Conservation (phyloP, 2,113 vertebrate genomes). For the Ciconia boyciana region DNA sequence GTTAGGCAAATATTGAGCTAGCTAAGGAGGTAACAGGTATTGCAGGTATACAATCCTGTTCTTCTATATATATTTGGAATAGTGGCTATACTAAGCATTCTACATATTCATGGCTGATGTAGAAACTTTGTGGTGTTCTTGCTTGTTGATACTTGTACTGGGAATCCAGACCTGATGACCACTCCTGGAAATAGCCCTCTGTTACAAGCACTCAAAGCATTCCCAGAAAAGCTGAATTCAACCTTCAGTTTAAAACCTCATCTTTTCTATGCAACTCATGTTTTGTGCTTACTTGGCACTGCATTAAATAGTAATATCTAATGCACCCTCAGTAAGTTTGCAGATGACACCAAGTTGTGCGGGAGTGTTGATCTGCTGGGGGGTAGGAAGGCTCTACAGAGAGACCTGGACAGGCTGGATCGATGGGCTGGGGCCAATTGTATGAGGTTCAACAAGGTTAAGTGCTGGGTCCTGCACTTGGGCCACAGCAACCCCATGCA, state of each 20-base stretch:
- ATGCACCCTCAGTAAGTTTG: too few species aligned
- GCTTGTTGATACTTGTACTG: not conserved
- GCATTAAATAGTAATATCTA: not conserved
- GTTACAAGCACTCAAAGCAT: not conserved
- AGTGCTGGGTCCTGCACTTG: too few species aligned
- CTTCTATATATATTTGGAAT: not conserved
- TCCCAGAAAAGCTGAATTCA: not conserved
- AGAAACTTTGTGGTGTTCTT: not conserved
- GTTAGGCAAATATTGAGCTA: not conserved
- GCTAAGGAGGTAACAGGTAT: not conserved
- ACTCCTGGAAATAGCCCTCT: not conserved
- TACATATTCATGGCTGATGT: not conserved
- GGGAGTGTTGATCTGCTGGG: too few species aligned
- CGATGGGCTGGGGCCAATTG: too few species aligned
- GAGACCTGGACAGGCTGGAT: too few species aligned
- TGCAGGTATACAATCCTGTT: not conserved
- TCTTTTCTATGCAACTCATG: not conserved
- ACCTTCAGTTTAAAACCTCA: not conserved
- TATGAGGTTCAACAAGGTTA: too few species aligned
- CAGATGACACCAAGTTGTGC: too few species aligned
- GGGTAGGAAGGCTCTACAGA: too few species aligned
- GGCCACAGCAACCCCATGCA: too few species aligned
- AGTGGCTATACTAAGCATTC: not conserved
- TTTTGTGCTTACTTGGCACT: not conserved
- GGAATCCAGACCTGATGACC: not conserved